phyloP scores from a whole-genome alignment of 2,113 vertebrate species.

The Aspidoscelis tigris region DNA sequence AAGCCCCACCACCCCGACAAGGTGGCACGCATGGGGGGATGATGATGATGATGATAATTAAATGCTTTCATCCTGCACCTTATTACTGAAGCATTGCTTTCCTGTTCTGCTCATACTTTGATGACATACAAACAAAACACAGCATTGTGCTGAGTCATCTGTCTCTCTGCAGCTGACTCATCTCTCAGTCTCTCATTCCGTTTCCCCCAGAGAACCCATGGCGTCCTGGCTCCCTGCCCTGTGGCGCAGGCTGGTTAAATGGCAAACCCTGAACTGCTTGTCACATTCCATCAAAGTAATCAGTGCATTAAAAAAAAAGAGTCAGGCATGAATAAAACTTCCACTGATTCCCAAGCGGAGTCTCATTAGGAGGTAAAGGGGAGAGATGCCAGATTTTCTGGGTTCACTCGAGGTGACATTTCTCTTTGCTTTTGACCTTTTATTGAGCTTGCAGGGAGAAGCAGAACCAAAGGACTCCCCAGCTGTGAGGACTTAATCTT shows the following conservation, averaged over 20 bases:
- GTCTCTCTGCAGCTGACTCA: too few relatives aligned
- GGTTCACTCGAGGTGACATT: not conserved
- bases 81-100: not conserved
- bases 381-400: not conserved
- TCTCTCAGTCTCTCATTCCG: too few relatives aligned
- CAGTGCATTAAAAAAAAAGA: not conserved
- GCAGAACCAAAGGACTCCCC: too few relatives aligned
- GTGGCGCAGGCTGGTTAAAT: not conserved
- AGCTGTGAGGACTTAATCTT: too few relatives aligned
- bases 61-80: not conserved
- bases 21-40: too few relatives aligned
- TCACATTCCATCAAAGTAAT: conserved; percentile 12
- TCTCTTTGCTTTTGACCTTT: too few relatives aligned
- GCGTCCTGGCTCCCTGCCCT: not conserved
- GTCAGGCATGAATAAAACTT: not conserved
- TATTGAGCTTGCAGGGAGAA: too few relatives aligned
- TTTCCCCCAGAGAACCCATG: not conserved
- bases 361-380: not conserved
- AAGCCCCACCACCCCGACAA: too few relatives aligned
- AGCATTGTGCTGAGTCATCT: not conserved
- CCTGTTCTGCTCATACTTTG: not conserved
- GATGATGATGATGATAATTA: too few relatives aligned
- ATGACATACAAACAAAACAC: too few relatives aligned
- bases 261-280: not conserved
- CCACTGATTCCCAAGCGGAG: not conserved